phyloP scores from a whole-genome alignment of 2,888 invertebrate genomes.

The Drosophila mettleri region DNA sequence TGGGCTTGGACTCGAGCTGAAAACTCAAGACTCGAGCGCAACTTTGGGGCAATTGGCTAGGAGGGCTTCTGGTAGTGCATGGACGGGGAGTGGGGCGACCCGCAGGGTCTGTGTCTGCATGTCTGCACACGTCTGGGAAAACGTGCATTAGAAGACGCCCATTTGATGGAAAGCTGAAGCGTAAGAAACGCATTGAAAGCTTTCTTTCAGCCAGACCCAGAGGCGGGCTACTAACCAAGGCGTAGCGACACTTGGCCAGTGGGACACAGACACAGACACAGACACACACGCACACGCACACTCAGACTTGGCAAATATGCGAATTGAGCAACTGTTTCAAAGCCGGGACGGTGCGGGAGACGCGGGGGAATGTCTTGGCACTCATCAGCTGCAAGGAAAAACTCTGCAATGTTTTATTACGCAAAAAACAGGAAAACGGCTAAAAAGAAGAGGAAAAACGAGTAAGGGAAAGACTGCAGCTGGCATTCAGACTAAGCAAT shows the following conservation, averaged over 20 bases:
- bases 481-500: background rate
- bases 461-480: background rate
- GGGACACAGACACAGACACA: slow-evolving; percentile 14
- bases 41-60: background rate
- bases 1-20: slow-evolving; percentile 16
- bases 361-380: slow-evolving; percentile 4
- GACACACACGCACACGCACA: background rate
- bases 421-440: slow-evolving; percentile 35
- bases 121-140: slow-evolving; percentile 54
- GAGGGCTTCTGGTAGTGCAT: slow-evolving; percentile 6
- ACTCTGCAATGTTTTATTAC: slow-evolving; percentile 46
- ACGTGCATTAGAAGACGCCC: slow-evolving; percentile 38
- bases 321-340: slow-evolving; percentile 25
- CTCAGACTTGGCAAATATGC: slow-evolving; percentile 11
- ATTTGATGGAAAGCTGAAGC: slow-evolving; percentile 44
- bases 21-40: background rate
- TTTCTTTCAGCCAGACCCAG: slow-evolving; percentile 31
- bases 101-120: slow-evolving; percentile 17
- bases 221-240: background rate
- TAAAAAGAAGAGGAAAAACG: background rate
- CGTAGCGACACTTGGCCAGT: slow-evolving; percentile 30
- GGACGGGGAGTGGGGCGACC: background rate
- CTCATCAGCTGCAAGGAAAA: slow-evolving; percentile 34
- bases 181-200: slow-evolving; percentile 19
- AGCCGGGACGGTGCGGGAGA: background rate